Base-by-base conservation (phyloP, 1,140 invertebrate genomes). In the Venustaconcha ellipsiformis region DNA sequence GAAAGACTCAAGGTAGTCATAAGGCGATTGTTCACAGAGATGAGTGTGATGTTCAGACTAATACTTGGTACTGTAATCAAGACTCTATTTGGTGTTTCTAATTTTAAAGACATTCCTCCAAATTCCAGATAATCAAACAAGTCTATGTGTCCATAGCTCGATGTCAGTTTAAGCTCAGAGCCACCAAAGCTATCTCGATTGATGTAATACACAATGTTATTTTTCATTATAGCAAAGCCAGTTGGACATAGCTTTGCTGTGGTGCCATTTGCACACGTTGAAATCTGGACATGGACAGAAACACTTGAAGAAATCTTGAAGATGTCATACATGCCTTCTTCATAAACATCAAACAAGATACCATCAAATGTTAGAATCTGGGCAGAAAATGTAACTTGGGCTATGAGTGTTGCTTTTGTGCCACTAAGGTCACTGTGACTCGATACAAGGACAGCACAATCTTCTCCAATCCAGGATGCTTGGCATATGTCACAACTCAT, bases 341-440 rank as follows among this genome's bases (percentile, higher is more conserved):
- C 62, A 26, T 66, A 26, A 20, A 82, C 68, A 67, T 82, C 78
- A 37, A 82, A 64, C 14, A 76, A 67, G 12, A 57, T 55, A 30
- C 78, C 78, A 75, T 82, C 82, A 76, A 80, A 80, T 15, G 74
- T 80, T 3, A 73, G 67, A 15, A 82, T 56, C 18, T 72, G 78
- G 2, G 72, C 80, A 63, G 74, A 63, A 20, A 72, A 17, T 15
- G 71, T 78, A 18, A 83, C 67, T 67, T 81, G 78, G 11, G 75
- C 72, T 2, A 80, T 65, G 14, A 79, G 67, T 15, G 37, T 74
- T 48, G 58, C 14, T 12, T 63, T 64, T 70, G 57, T 59, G 48
- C 55, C 37, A 26, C 68, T 56, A 57, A 70, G n/a, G 18, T 70
- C 70, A 63, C 72, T 56, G 66, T 30, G 72, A 30, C 58, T 18